Conservation (phyloP, 1,140 invertebrate genomes). For the Nephila pilipes region DNA sequence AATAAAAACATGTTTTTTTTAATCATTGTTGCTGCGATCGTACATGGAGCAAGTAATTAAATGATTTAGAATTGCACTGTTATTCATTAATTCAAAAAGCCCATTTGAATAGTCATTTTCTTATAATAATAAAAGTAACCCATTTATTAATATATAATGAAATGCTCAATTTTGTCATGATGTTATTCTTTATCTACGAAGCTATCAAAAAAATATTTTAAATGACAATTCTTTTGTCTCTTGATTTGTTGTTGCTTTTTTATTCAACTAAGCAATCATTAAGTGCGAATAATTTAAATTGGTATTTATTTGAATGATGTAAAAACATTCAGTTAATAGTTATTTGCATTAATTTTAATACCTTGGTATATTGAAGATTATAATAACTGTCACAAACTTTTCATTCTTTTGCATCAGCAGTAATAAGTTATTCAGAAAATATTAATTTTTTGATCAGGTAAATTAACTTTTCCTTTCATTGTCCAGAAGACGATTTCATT, state of each 20-base stretch:
- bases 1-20: too few species aligned
- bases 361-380: neutral
- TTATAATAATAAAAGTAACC: neutral
- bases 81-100: neutral
- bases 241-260: too few species aligned
- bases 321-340: neutral
- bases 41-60: neutral
- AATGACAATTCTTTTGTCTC: neutral
- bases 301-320: neutral
- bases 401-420: neutral
- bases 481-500: neutral
- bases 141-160: neutral
- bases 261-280: too few species aligned
- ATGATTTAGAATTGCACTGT: neutral
- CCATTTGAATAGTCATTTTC: too few species aligned
- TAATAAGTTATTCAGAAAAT: neutral
- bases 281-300: too few species aligned
- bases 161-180: neutral
- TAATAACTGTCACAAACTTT: neutral
- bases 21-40: neutral
- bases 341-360: neutral
- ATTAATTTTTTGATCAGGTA: conserved; percentile 23
- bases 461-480: neutral
- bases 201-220: neutral
- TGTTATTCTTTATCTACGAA: neutral